Evolutionary conservation across 2,888 invertebrate genomes (phyloP), one percentile per base, ranked within the genome.

Genomic region (Eutolmus rufibarbis): DNA sequence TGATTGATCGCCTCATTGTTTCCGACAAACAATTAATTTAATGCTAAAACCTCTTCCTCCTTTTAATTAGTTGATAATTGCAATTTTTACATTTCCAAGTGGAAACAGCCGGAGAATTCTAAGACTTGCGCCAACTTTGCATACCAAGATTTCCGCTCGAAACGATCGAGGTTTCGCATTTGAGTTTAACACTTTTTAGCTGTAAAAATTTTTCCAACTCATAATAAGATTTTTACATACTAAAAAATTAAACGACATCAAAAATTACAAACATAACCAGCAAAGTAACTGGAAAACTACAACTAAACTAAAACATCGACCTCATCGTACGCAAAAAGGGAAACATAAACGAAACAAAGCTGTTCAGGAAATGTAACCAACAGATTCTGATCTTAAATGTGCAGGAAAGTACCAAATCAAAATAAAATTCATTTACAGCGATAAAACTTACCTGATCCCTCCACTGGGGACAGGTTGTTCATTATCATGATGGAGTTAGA

Each of bases 401-500:
- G 66, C 51, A 14, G 74, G 37, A 86, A 56, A 37, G 23, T 56
- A 57, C 37, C 7, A 86, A 23, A 78, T 23, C 8, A 66, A 66
- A 66, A 57, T 7, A 51, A 56, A 56, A 66, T 23, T 66, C 66
- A 5, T 23, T 66, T 66, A 66, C 66, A 66, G 23, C 28, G 66
- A 66, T 37, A 78, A 86, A 88, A 89, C 88, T 89, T 89, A 89
- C 89, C 89, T 89, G 89, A 86, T 88, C 86, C 88, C 88, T 89
- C 89, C 89, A 89, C 88, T 89, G 87, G 88, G 88, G 88, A 89
- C 88, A 89, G 89, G 87, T 66, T 87, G 87, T 76, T 66, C 79
- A 79, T 66, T 87, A 78, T 78, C 57, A 79, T 86, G 86, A 87
- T 81, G 87, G 86, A 85, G 87, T 57, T 51, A 79, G 81, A 74